Conservation (phyloP, 2,797 vertebrate species). For the Aphelocoma californica region DNA sequence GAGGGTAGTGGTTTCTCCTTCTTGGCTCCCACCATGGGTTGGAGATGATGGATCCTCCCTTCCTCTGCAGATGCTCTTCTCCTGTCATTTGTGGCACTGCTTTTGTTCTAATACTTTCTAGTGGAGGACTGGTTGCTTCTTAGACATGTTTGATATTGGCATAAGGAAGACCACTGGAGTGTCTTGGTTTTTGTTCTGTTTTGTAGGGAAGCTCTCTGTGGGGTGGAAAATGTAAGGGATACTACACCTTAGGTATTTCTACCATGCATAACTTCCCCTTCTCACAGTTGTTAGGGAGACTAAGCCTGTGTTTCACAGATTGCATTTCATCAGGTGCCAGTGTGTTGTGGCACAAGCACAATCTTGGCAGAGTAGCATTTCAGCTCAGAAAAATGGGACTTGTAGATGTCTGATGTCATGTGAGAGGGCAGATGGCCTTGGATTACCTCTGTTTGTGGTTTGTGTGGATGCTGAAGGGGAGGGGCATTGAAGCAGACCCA, state of each 20-base stretch:
- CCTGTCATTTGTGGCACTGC: not conserved
- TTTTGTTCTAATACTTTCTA: not conserved
- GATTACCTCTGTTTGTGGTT: rapidly evolving
- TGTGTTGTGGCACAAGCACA: not conserved
- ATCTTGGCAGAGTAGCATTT: not conserved
- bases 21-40: not conserved
- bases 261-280: not conserved
- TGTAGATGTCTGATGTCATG: not conserved
- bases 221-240: not conserved
- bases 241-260: not conserved
- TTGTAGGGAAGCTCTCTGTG: not conserved
- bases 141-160: not conserved
- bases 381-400: not conserved
- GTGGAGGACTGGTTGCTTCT: not conserved
- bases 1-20: not conserved
- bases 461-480: not conserved
- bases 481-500: not conserved
- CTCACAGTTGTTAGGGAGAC: not conserved
- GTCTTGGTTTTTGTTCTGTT: not conserved
- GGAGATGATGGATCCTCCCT: not conserved
- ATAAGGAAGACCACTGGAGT: not conserved
- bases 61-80: not conserved
- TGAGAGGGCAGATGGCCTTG: not conserved
- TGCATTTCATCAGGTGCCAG: not conserved
- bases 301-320: not conserved